These are phyloP conservation scores for Leptinotarsa haldemani DNA, from an alignment of 2,888 invertebrate genomes.

Conservation along the genomic window DNA sequence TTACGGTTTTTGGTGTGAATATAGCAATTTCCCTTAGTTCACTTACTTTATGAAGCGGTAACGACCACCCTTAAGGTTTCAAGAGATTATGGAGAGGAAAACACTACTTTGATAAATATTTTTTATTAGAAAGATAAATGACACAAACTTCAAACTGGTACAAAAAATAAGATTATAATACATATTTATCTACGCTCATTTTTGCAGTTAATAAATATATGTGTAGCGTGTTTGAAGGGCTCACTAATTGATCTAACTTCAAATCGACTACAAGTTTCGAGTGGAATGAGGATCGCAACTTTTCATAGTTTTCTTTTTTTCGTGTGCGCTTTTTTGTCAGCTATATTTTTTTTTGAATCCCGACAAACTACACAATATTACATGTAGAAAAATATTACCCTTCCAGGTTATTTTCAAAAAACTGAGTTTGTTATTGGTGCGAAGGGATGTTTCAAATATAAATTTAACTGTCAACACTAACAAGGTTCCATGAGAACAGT, in stretches of 20 bases:
- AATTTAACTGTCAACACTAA: too few relatives aligned
- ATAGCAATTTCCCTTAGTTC: too few relatives aligned
- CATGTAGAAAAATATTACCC: too few relatives aligned
- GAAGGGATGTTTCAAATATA: too few relatives aligned
- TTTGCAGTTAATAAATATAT: conserved; percentile 16
- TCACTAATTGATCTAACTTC: conserved; percentile 10
- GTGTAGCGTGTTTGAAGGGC: conserved; percentile 16
- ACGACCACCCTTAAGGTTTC: too few relatives aligned
- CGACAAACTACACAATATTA: too few relatives aligned
- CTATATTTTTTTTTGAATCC: too few relatives aligned
- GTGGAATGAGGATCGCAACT: background rate
- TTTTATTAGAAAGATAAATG: conserved; percentile 17
- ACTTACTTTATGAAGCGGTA: too few relatives aligned
- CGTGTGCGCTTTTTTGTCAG: background rate
- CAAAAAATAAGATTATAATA: conserved; percentile 26
- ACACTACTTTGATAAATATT: background rate
- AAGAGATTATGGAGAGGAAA: background rate
- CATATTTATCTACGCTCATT: conserved; percentile 18
- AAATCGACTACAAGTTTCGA: background rate
- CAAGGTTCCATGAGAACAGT: too few relatives aligned
- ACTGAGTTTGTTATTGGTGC: too few relatives aligned
- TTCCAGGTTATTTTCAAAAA: too few relatives aligned
- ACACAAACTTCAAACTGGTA: conserved; percentile 22
- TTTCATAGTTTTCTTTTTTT: background rate
- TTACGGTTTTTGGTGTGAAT: too few relatives aligned